A percentile compares a stretch with the other conserved stretches of the same genome.
Evolutionary conservation across 2,797 vertebrate species (phyloP).

Genomic region (Rhabdophis nuchalis): DNA sequence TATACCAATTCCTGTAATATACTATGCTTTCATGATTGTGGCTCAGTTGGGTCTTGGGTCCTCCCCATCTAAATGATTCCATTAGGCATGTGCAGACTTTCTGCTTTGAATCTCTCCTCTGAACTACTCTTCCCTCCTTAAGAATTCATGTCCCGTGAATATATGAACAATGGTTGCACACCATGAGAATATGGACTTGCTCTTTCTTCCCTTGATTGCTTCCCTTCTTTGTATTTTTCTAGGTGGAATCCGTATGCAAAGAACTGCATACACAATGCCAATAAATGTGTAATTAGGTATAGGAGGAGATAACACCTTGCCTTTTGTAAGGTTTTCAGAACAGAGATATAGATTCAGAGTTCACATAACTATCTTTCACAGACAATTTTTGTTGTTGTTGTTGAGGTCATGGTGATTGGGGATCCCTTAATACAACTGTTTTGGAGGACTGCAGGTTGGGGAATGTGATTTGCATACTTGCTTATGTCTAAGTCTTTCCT

Average conservation of each 20-base stretch:
- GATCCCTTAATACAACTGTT: neutral
- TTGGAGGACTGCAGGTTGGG: neutral
- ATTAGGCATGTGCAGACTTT: neutral
- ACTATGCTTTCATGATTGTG: neutral
- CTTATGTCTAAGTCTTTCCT: neutral
- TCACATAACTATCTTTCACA: neutral
- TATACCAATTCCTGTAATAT: neutral
- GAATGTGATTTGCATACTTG: neutral
- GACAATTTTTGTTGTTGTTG: neutral
- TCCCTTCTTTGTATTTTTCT: neutral
- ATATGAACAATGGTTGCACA: neutral
- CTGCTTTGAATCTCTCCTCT: neutral
- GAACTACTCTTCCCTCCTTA: neutral
- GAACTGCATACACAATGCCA: neutral
- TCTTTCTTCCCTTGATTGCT: neutral
- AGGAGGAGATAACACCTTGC: neutral
- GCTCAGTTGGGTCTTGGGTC: neutral
- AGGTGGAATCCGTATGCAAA: neutral
- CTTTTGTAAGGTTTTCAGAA: neutral
- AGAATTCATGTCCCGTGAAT: neutral
- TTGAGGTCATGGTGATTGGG: neutral
- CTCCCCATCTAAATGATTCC: neutral
- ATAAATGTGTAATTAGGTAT: neutral
- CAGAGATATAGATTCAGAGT: neutral
- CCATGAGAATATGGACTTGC: neutral